Evolutionary conservation across 1,140 invertebrate genomes (phyloP), one percentile per base, ranked within the genome.

Genomic region (Ganaspis sp.): DNA sequence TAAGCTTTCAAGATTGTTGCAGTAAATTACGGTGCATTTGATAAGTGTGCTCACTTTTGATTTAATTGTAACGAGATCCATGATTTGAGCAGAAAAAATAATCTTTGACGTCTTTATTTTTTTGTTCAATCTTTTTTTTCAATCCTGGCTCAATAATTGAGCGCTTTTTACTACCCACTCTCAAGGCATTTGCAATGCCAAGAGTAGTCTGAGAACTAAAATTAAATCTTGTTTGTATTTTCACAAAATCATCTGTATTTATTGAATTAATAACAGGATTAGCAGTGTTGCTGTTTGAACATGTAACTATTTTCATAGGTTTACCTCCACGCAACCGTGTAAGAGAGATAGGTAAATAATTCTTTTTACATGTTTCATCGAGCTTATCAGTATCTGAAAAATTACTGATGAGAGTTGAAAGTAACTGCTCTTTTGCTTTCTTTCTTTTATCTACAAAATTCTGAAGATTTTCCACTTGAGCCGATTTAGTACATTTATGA

Each of bases 31-130:
- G n/a, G 29, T 0, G 8, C 29, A 12, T 29, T 21, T 15, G 6
- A 37, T 19, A 64, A 37, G 2, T n/a, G 9, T 37, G 8, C 9
- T 34, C 29, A 34, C 53, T 34, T 73, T 73, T 4, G 12, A 4
- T 73, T 58, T 58, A n/a, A 0, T 64, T 15, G 26, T 54, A 37
- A 73, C 45, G n/a, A 73, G 64, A 38, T 49, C 3, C 26, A 77
- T 69, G 0, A 49, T 12, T 53, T 72, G 29, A 69, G 45, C 23
- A 69, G 8, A 15, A 69, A 77, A 77, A 73, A n/a, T n/a, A 77
- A 17, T 77, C 21, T 34, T 73, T 40, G 9, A 74, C 38, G 3
- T 21, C 69, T n/a, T 69, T 58, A 69, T 15, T 49, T 69, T 29
- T 42, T 3, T 42, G 19, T 11, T 5, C 6, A n/a, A 77, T 40